These are phyloP conservation scores for Agapostemon virescens DNA, from an alignment of 2,888 invertebrate genomes.

Conservation along the genomic window DNA sequence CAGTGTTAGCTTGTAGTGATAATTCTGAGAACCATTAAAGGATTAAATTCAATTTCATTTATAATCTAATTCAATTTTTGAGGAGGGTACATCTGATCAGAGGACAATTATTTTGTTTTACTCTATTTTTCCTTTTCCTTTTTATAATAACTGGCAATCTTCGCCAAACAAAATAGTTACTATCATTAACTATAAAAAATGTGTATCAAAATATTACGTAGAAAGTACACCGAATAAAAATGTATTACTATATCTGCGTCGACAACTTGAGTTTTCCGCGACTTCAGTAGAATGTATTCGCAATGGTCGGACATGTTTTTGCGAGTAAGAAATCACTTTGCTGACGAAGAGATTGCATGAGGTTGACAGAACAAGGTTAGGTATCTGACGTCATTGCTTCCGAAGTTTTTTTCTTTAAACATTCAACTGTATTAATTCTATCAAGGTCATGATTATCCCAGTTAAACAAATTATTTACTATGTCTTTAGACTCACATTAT, in stretches of 20 bases:
- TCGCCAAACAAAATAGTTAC: too few relatives aligned
- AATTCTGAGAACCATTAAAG: too few relatives aligned
- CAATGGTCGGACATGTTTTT: conserved; percentile 3
- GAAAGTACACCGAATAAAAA: not conserved
- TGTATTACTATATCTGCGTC: not conserved
- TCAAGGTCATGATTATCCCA: not conserved
- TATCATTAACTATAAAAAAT: too few relatives aligned
- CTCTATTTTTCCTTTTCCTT: too few relatives aligned
- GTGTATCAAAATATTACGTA: too few relatives aligned
- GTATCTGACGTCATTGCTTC: not conserved
- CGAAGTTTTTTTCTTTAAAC: not conserved
- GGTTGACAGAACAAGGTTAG: not conserved
- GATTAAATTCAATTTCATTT: too few relatives aligned
- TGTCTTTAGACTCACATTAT: not conserved
- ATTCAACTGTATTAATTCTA: not conserved
- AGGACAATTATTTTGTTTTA: too few relatives aligned
- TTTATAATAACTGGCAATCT: too few relatives aligned
- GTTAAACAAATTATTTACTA: not conserved
- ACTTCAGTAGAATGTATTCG: not conserved
- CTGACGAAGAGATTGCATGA: not conserved
- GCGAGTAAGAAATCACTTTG: not conserved
- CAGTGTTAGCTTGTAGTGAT: too few relatives aligned
- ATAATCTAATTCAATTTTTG: too few relatives aligned
- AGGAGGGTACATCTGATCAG: too few relatives aligned
- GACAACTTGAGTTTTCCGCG: not conserved